These are phyloP conservation scores for Bubo blakistoni DNA, from an alignment of 2,113 vertebrate genomes.

Conservation along the genomic window DNA sequence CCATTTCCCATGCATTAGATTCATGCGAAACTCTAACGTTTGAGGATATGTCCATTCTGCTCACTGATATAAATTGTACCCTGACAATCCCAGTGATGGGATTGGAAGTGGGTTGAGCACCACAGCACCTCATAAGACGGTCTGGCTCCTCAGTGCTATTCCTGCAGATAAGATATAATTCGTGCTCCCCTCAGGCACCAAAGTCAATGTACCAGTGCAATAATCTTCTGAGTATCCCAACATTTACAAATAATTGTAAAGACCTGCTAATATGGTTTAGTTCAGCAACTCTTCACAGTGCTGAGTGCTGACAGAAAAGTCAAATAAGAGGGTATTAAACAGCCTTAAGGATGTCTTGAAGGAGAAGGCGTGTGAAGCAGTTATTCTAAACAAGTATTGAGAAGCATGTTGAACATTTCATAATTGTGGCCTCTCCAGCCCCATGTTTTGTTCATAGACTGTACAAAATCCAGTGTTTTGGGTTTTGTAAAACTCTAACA, in stretches of 20 bases:
- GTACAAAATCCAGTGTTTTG: not conserved
- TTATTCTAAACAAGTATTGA: not conserved
- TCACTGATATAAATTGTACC: conserved; percentile 33
- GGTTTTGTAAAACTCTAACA: not conserved
- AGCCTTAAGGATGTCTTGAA: conserved; percentile 14
- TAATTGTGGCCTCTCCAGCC: not conserved
- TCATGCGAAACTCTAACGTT: not conserved
- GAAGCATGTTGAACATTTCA: not conserved
- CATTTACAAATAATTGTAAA: conserved; percentile 62
- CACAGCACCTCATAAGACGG: not conserved
- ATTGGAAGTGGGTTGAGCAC: conserved; percentile 8
- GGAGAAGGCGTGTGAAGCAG: not conserved
- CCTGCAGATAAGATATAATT: conserved; percentile 56
- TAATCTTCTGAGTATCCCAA: conserved; percentile 44
- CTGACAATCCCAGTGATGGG: conserved; percentile 45
- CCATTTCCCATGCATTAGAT: conserved; percentile 49
- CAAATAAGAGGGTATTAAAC: not conserved
- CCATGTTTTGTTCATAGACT: fast-evolving
- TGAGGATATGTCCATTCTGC: not conserved
- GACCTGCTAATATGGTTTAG: conserved; percentile 52
- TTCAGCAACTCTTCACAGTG: conserved; percentile 30
- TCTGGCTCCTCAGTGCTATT: conserved; percentile 2
- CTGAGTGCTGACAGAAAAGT: conserved; percentile 22
- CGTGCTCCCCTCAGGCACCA: conserved; percentile 52
- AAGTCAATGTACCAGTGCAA: conserved; percentile 12